Evolutionary conservation across 2,888 invertebrate genomes (phyloP).

Genomic region (Emesis furor): DNA sequence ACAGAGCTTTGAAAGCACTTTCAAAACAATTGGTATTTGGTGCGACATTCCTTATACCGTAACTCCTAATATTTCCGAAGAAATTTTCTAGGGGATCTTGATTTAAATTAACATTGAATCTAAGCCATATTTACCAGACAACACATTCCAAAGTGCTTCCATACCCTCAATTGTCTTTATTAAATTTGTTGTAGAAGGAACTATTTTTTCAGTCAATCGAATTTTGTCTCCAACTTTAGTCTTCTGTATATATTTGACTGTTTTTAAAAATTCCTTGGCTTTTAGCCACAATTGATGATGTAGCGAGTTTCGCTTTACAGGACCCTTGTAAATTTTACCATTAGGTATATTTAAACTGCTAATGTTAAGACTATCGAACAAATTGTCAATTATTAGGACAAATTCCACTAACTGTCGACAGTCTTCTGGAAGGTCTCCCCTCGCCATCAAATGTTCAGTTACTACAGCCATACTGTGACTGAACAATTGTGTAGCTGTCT

Average conservation of each 20-base stretch:
- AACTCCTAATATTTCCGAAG: conserved; percentile 57
- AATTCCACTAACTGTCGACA: conserved; percentile 50
- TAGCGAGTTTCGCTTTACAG: conserved; percentile 41
- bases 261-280: conserved; percentile 37
- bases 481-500: conserved; percentile 41
- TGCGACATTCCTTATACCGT: conserved; percentile 44
- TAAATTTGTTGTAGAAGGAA: conserved; percentile 32
- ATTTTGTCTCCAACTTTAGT: conserved; percentile 20
- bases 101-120: too few relatives aligned
- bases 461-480: conserved; percentile 54
- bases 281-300: conserved; percentile 48
- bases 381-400: conserved; percentile 54
- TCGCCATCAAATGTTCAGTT: conserved; percentile 60
- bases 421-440: conserved; percentile 52
- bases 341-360: conserved; percentile 39
- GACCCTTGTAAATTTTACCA: conserved; percentile 66
- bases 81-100: conserved; percentile 55
- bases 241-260: conserved; percentile 45
- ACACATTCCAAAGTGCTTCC: too few relatives aligned
- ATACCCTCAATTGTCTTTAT: too few relatives aligned
- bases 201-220: conserved; percentile 22
- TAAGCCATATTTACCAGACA: too few relatives aligned
- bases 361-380: conserved; percentile 41
- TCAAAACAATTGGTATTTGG: conserved; percentile 50
- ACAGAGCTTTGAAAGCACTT: conserved; percentile 52